Conservation (phyloP, 1,140 invertebrate genomes). For the Drosophila teissieri region DNA sequence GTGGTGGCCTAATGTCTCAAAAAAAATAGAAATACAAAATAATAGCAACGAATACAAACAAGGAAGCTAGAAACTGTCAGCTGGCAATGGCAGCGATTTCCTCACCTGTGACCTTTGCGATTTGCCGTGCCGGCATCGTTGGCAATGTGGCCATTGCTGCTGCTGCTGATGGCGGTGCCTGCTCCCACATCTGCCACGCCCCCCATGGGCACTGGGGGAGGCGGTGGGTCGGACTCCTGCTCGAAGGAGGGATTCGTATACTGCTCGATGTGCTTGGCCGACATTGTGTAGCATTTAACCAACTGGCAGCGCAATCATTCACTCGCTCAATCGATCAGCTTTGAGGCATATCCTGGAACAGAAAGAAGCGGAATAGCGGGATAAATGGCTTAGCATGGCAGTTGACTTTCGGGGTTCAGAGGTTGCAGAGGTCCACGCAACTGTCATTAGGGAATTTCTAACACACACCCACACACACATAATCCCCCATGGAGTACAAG, state of each 20-base stretch:
- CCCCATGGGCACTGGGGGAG: constrained; percentile 5
- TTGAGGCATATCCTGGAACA: constrained; percentile 57
- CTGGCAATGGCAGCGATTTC: constrained; percentile 54
- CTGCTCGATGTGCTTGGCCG: constrained; percentile 66
- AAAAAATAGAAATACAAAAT: constrained; percentile 7
- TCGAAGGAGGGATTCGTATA: constrained; percentile 81
- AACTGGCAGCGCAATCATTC: constrained; percentile 15
- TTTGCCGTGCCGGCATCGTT: constrained; percentile 69
- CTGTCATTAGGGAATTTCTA: constrained; percentile 32
- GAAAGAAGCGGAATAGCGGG: not conserved
- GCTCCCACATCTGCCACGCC: constrained; percentile 29
- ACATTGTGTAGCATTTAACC: constrained; percentile 66
- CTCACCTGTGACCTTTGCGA: constrained; percentile 84
- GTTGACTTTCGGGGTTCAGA: constrained; percentile 5
- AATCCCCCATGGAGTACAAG: constrained; percentile 15
- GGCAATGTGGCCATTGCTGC: constrained; percentile 37
- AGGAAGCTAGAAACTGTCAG: constrained; percentile 14
- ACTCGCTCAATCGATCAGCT: constrained; percentile 59
- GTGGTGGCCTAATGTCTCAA: constrained; percentile 50
- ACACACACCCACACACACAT: constrained; percentile 1
- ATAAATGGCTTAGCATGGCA: constrained; percentile 1
- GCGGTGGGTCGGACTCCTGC: constrained; percentile 56
- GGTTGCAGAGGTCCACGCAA: constrained; percentile 6
- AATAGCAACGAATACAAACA: not conserved
- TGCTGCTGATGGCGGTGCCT: constrained; percentile 7